Conservation (phyloP, 2,797 vertebrate species). For the Hippocampus kuda region DNA sequence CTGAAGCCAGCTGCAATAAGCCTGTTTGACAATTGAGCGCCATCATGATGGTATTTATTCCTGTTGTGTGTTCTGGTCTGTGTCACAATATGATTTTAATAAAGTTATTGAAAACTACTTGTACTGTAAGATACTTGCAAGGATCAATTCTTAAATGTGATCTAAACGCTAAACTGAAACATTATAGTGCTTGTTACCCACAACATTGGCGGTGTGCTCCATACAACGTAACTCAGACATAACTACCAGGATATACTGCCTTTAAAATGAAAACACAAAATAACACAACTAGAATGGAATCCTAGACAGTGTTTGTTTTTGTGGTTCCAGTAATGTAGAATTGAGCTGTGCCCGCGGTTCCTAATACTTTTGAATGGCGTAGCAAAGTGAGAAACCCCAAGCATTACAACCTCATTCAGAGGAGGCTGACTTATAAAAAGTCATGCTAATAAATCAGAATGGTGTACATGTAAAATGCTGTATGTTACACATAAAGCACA, state of each 20-base stretch:
- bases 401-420: too few species aligned
- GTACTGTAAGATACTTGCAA: background rate
- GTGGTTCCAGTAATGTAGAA: background rate
- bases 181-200: too few species aligned
- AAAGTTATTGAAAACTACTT: conserved; percentile 57
- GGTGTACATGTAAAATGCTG: too few species aligned
- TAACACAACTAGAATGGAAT: background rate
- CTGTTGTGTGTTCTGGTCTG: conserved; percentile 72
- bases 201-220: background rate
- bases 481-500: too few species aligned
- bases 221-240: background rate
- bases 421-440: too few species aligned
- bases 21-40: conserved; percentile 65
- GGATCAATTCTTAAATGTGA: background rate
- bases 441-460: background rate
- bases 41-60: conserved; percentile 74
- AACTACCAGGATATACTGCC: background rate
- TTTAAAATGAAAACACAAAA: background rate
- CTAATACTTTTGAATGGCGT: background rate
- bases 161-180: background rate
- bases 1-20: conserved; percentile 71
- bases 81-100: conserved; percentile 75
- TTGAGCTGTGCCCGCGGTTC: background rate
- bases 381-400: too few species aligned
- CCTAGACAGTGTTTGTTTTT: background rate